Percentiles rank a stretch among this genome's conserved stretches.
phyloP scores from a whole-genome alignment of 2,888 invertebrate genomes.

The Parnassius apollo region DNA sequence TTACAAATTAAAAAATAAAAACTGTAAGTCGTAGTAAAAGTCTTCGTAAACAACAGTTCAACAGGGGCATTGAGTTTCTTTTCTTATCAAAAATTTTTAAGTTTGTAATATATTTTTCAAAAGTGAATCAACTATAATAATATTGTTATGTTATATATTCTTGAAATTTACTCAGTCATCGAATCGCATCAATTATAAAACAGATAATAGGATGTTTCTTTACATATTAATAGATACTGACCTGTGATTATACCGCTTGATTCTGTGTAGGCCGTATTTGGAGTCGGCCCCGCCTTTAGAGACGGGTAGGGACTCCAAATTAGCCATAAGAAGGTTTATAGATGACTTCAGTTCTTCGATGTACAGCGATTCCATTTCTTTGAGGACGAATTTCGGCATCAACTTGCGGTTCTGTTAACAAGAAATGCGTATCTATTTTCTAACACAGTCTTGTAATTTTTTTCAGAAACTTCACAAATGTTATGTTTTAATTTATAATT shows the following conservation, averaged over 20 bases:
- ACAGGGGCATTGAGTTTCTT: too few species aligned
- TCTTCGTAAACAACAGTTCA: too few species aligned
- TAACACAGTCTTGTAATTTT: neutral
- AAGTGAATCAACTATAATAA: too few species aligned
- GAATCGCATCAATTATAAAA: constrained; percentile 5
- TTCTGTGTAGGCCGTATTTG: constrained; percentile 98
- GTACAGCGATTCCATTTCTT: constrained; percentile 99
- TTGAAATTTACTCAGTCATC: neutral
- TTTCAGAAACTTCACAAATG: too few species aligned
- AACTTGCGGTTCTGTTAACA: constrained; percentile 92
- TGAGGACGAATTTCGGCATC: constrained; percentile 99
- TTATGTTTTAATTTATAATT: neutral
- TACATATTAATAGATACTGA: constrained; percentile 66
- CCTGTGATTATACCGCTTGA: constrained; percentile 99
- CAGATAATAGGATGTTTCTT: neutral
- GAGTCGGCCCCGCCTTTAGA: constrained; percentile 98
- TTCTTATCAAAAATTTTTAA: too few species aligned
- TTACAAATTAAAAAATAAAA: neutral
- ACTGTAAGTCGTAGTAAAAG: neutral
- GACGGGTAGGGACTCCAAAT: constrained; percentile 98
- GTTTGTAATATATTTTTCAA: too few species aligned
- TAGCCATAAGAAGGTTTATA: constrained; percentile 98
- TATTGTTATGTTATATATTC: too few species aligned
- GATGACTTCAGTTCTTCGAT: constrained; percentile 98
- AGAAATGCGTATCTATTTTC: neutral